Evolutionary conservation across 1,140 invertebrate species (phyloP).

Genomic region (Brachionus sp.): DNA sequence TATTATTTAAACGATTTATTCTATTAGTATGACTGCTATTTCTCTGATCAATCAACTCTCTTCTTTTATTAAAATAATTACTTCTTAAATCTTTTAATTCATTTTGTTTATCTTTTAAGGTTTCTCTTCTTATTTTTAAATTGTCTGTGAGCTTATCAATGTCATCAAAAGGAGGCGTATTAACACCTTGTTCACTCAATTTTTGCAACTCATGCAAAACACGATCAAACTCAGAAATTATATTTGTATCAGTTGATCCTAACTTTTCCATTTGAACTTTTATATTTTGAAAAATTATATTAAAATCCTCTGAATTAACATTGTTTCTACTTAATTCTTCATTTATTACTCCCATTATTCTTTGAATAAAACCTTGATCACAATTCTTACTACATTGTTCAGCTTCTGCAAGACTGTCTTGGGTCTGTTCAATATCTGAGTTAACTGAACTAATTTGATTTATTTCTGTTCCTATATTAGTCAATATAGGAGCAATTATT

Average conservation of each 20-base stretch:
- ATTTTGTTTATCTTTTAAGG: neutral
- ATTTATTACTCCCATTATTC: neutral
- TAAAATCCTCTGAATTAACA: neutral
- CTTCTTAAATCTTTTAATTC: neutral
- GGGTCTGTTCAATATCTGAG: neutral
- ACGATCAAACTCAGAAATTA: neutral
- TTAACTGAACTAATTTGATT: neutral
- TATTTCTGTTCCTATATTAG: neutral
- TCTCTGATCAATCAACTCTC: neutral
- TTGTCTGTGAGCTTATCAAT: neutral
- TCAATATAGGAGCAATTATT: neutral
- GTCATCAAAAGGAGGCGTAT: neutral
- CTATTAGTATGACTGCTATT: neutral
- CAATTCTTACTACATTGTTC: neutral
- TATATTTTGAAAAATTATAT: neutral
- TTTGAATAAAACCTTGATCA: neutral
- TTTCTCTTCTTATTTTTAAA: neutral
- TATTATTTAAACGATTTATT: neutral
- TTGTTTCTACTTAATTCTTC: neutral
- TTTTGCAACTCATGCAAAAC: neutral
- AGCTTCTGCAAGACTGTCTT: neutral
- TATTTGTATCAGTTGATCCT: neutral
- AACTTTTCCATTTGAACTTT: neutral
- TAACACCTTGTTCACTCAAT: neutral
- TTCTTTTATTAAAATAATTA: neutral